phyloP scores from a whole-genome alignment of 1,140 invertebrate species.

The Bombus confusus region DNA sequence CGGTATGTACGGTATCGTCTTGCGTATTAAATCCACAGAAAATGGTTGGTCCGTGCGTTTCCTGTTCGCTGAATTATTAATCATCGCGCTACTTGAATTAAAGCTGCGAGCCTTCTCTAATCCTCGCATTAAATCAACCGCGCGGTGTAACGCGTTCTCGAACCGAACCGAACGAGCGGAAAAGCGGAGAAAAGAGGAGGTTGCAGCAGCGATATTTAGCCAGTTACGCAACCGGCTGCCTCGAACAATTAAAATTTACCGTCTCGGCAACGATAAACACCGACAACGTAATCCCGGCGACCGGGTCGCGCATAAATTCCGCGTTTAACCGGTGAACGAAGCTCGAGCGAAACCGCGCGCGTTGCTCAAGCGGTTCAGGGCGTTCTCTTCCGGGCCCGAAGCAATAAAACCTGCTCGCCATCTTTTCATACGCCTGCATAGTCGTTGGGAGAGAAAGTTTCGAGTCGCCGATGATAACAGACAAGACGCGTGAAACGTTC shows the following conservation, averaged over 20 bases:
- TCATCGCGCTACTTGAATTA: conserved; percentile 15
- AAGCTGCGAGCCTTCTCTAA: conserved; percentile 5
- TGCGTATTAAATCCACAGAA: conserved; percentile 1
- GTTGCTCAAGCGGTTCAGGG: conserved; percentile 42
- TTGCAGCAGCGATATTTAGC: background rate
- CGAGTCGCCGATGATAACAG: conserved; percentile 25
- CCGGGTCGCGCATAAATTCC: conserved; percentile 47
- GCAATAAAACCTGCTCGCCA: conserved; percentile 49
- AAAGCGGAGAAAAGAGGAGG: background rate
- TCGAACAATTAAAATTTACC: conserved; percentile 42
- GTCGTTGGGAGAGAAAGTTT: conserved; percentile 57
- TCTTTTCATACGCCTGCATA: conserved; percentile 34
- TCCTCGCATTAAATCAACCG: conserved; percentile 20
- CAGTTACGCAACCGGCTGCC: conserved; percentile 17
- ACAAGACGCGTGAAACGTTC: conserved; percentile 39
- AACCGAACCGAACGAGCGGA: background rate
- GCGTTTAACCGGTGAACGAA: conserved; percentile 13
- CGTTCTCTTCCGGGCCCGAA: conserved; percentile 56
- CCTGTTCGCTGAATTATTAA: conserved; percentile 23
- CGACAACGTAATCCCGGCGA: conserved; percentile 29
- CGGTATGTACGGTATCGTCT: background rate
- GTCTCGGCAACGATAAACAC: conserved; percentile 11
- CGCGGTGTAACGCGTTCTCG: background rate
- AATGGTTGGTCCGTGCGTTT: background rate
- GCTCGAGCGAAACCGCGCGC: conserved; percentile 17